Evolutionary conservation across 2,113 vertebrate species (phyloP).

Genomic region (Nerophis ophidion): DNA sequence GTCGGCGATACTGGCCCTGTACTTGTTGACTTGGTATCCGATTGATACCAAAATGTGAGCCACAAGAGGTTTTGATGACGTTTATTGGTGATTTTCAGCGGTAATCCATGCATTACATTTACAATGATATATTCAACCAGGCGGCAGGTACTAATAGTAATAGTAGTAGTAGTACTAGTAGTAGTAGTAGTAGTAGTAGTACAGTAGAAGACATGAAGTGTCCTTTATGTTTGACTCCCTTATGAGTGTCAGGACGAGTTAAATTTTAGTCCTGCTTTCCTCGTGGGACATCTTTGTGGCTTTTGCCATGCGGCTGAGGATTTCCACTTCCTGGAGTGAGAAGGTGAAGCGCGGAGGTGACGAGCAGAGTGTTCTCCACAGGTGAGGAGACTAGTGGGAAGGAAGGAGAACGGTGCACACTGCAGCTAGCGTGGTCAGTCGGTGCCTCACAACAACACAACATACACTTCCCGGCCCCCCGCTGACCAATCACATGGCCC

Average conservation of each 20-base stretch:
- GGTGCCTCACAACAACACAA: conserved; percentile 46
- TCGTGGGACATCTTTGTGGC: not conserved
- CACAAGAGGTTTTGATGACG: conserved; percentile 50
- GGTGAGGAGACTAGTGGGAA: not conserved
- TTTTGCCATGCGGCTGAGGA: conserved; percentile 3
- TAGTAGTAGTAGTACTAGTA: no score
- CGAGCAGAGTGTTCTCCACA: conserved; percentile 16
- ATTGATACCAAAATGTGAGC: no score
- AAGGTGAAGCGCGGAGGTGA: conserved; percentile 58
- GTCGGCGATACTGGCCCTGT: no score
- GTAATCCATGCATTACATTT: conserved; percentile 77
- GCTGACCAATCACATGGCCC: conserved; percentile 15
- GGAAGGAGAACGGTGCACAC: conserved; percentile 29
- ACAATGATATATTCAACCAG: conserved; percentile 75
- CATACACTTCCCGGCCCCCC: conserved; percentile 13
- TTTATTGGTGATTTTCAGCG: conserved; percentile 75
- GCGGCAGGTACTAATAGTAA: conserved; percentile 45
- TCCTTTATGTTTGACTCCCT: not conserved
- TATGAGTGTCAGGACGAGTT: not conserved
- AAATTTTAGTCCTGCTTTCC: not conserved
- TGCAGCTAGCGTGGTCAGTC: conserved; percentile 47
- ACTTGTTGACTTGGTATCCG: no score
- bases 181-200: no score
- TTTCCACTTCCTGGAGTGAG: conserved; percentile 1
- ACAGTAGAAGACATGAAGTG: not conserved